Evolutionary conservation across 2,113 vertebrate species (phyloP).

Genomic region (Canis aureus): DNA sequence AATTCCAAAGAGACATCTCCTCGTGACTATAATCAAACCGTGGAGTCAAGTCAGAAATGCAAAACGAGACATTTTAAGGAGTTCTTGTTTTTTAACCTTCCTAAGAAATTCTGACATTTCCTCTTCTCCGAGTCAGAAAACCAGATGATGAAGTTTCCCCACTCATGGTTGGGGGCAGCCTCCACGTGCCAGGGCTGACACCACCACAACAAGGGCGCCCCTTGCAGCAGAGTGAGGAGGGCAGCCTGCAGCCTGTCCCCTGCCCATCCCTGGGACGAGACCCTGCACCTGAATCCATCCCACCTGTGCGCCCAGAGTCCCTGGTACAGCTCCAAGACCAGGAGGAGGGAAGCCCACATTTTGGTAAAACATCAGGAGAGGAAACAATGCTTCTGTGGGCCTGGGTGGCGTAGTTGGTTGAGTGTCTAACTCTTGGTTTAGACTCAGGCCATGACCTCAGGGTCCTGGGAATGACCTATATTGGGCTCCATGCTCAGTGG

Average conservation of each 20-base stretch:
- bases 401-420: not conserved
- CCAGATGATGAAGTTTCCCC: not conserved
- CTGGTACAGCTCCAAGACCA: not conserved
- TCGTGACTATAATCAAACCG: not conserved
- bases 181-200: not conserved
- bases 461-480: rapidly evolving
- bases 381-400: not conserved
- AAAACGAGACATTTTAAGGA: not conserved
- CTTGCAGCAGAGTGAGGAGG: not conserved
- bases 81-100: not conserved
- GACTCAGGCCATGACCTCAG: not conserved
- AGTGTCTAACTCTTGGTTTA: not conserved
- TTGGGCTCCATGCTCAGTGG: not conserved
- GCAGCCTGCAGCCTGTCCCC: not conserved
- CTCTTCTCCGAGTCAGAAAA: slow-evolving; percentile 4
- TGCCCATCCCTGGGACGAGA: rapidly evolving
- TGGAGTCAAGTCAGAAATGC: slow-evolving; percentile 18
- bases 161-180: too few relatives aligned
- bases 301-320: not conserved
- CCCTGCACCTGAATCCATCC: not conserved
- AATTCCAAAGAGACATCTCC: not conserved
- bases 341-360: not conserved
- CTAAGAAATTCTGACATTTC: slow-evolving; percentile 26
- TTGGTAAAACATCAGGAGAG: not conserved
- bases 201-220: not conserved